Percentiles rank a stretch among this genome's conserved stretches.
Evolutionary conservation across 2,797 vertebrate genomes (phyloP).

Genomic region (Lutjanus argentimaculatus): DNA sequence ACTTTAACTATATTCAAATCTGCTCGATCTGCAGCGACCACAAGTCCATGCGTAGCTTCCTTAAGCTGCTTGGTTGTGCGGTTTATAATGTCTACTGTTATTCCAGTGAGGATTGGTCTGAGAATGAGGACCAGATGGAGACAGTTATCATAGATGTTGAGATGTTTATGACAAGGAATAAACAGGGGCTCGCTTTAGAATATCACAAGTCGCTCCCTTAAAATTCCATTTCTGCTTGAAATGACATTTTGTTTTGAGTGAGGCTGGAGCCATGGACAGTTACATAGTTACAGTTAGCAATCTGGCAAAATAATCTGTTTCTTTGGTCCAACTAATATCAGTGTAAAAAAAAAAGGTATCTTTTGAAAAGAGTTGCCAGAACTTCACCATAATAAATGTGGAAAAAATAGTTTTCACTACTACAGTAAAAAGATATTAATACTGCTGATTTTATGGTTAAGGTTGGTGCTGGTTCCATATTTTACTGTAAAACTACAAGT

Average conservation of each 20-base stretch:
- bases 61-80: conserved; percentile 58
- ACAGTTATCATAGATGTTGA: conserved; percentile 77
- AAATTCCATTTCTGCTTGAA: conserved; percentile 62
- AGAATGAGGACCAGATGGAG: conserved; percentile 82
- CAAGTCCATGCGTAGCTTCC: conserved; percentile 60
- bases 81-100: conserved; percentile 79
- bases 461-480: too few species aligned
- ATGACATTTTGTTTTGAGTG: conserved; percentile 44
- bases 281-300: not conserved
- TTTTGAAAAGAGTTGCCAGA: too few species aligned
- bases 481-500: too few species aligned
- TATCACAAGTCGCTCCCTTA: conserved; percentile 53
- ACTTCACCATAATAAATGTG: too few species aligned
- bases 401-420: too few species aligned
- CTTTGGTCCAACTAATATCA: not conserved
- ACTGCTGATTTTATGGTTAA: too few species aligned
- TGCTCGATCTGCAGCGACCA: conserved; percentile 71
- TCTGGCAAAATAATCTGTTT: conserved; percentile 26
- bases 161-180: conserved; percentile 85
- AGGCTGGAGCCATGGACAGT: conserved; percentile 21
- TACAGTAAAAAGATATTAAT: too few species aligned
- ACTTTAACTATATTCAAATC: conserved; percentile 74
- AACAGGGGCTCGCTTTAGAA: conserved; percentile 77
- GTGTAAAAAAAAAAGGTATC: conserved; percentile 1
- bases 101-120: conserved; percentile 68